A percentile compares a stretch with the other conserved stretches of the same genome.
These are phyloP conservation scores for Parasteatoda lunata DNA, from an alignment of 2,888 invertebrate genomes.

Conservation along the genomic window DNA sequence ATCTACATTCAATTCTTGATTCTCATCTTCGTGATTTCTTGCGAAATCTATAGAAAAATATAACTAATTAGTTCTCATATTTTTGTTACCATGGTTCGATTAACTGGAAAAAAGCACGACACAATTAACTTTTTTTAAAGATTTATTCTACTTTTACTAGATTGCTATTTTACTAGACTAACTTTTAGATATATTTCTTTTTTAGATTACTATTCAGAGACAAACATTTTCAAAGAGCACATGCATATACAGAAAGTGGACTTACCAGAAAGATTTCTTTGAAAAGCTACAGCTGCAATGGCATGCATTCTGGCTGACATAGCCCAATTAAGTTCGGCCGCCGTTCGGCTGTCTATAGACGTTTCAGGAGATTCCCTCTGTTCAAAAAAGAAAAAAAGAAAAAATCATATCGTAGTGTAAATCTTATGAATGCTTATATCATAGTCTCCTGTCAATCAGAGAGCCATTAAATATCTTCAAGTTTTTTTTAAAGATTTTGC, in stretches of 20 bases:
- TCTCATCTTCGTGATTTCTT: constrained; percentile 79
- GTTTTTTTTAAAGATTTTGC: no score
- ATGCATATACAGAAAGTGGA: not conserved
- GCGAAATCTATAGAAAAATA: constrained; percentile 21
- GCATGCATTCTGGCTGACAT: constrained; percentile 60
- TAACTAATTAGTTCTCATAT: not conserved
- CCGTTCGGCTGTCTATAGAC: constrained; percentile 48
- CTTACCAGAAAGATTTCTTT: constrained; percentile 49
- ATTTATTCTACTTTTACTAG: not conserved
- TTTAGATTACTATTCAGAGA: not conserved
- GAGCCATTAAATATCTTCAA: no score
- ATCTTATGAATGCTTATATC: not conserved
- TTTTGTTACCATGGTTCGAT: not conserved
- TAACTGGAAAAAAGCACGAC: not conserved
- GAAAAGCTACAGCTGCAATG: constrained; percentile 32
- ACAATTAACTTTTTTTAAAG: not conserved
- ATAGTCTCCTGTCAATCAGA: no score
- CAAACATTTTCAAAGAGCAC: not conserved
- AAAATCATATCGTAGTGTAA: not conserved
- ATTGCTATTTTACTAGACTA: not conserved
- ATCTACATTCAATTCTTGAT: constrained; percentile 87
- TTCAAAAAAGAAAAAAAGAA: not conserved
- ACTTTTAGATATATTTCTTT: not conserved
- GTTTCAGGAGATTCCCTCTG: constrained; percentile 47
- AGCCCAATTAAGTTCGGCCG: constrained; percentile 61